Base-by-base conservation (phyloP, 1,140 invertebrate species). In the Megalopta genalis region DNA sequence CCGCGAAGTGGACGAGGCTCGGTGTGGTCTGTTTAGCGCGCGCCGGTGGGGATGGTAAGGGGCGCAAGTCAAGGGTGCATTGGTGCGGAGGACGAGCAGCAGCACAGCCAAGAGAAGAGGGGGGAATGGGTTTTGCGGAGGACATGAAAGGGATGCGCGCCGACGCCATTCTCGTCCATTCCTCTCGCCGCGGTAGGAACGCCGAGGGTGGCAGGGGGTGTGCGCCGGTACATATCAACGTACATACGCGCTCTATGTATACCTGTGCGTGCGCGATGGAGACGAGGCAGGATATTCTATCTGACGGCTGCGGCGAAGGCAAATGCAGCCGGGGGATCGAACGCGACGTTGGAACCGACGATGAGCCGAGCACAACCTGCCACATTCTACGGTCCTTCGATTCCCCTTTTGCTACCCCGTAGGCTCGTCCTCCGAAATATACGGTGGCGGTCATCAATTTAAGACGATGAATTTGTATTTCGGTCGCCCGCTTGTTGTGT, bases 61-160 rank as follows among this genome's bases (percentile, higher is more conserved):
- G 84, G 69, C 67, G 76, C 75, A 75, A 86, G 80, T 86, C 84
- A 82, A 85, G 84, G 84, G 80, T 83, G 81, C 84, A 80, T 65
- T 83, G 80, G 77, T 71, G 83, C 81, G 74, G 78, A 79, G 81
- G 73, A 86, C 68, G 81, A 81, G 79, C 75, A 77, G 80, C 75
- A 67, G 64, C 66, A 77, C 75, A 67, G 64, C 66, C 46, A 70
- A 69, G 80, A 62, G 72, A 73, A 52, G 74, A 81, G 84, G 77
- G 84, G 71, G 82, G 77, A 84, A 87, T 74, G 85, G 79, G 70
- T 72, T 84, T 84, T 87, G 82, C 76, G 86, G 87, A 85, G 87
- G 82, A 89, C 87, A 89, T 85, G 88, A 89, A 90, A 90, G 88
- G 86, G 86, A 90, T 89, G 88, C 85, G 87, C 88, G 66, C 82